Evolutionary conservation across 2,113 vertebrate genomes (phyloP).

Genomic region (Dicaeum eximium): DNA sequence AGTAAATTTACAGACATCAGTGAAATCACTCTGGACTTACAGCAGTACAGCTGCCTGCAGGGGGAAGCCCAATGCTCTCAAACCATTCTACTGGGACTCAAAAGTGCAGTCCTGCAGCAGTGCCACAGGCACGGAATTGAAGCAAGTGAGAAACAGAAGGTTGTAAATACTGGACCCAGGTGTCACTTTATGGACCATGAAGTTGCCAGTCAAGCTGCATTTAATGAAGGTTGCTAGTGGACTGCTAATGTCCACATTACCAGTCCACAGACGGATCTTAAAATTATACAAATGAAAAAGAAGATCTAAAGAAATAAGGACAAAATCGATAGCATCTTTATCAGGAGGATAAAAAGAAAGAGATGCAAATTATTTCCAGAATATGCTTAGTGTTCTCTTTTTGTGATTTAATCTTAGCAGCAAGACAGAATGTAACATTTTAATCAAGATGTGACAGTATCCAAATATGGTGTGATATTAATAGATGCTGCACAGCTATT

Average conservation of each 20-base stretch:
- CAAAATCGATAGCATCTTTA: neutral
- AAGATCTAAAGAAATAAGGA: neutral
- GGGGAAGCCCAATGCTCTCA: neutral
- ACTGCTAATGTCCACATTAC: neutral
- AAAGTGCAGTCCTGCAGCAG: neutral
- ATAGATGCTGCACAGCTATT: neutral
- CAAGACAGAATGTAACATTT: neutral
- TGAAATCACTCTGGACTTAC: neutral
- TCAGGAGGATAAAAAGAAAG: neutral
- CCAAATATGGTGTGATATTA: neutral
- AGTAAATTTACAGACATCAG: neutral
- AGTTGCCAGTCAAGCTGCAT: neutral
- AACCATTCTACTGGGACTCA: neutral
- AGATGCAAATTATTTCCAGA: neutral
- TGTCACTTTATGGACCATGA: neutral
- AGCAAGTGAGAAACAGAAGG: neutral
- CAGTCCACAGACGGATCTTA: neutral
- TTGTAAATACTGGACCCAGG: neutral
- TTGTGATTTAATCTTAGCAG: neutral
- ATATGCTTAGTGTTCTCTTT: neutral
- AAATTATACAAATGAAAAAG: neutral
- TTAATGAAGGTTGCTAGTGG: neutral
- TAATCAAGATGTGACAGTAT: neutral
- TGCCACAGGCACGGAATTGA: neutral
- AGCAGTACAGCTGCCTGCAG: neutral